Evolutionary conservation across 2,888 invertebrate species (phyloP).

Genomic region (Syrphus vitripennis): DNA sequence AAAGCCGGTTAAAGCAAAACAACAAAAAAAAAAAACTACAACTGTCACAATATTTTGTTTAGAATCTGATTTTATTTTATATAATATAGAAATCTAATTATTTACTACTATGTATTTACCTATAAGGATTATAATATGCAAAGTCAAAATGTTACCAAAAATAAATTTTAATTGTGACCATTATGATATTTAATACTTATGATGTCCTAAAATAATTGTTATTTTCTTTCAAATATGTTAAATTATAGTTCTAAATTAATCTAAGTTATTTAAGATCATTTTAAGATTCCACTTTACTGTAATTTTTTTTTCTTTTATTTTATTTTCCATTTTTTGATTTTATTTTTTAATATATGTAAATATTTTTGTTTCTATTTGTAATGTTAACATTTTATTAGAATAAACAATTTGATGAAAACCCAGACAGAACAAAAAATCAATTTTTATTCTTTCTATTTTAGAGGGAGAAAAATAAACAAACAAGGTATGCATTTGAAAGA

Average conservation of each 20-base stretch:
- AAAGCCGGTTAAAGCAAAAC: conserved; percentile 78
- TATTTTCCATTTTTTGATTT: not conserved
- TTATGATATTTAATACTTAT: not conserved
- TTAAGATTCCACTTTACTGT: not conserved
- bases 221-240: not conserved
- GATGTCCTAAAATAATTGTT: not conserved
- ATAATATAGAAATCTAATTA: not conserved
- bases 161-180: not conserved
- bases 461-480: not conserved
- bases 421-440: not conserved
- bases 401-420: not conserved
- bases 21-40: not conserved
- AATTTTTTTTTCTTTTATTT: not conserved
- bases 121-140: not conserved
- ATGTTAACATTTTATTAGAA: conserved; percentile 8
- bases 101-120: not conserved
- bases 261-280: not conserved
- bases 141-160: conserved; percentile 6
- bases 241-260: not conserved
- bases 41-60: not conserved
- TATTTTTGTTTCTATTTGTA: conserved; percentile 1
- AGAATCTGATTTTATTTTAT: conserved; percentile 1
- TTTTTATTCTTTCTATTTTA: not conserved
- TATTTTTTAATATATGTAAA: conserved; percentile 3
- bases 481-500: not conserved